A percentile compares a stretch with the other conserved stretches of the same genome.
These are phyloP conservation scores for Eudasyphora cyanicolor DNA, from an alignment of 2,888 invertebrate species.

Conservation along the genomic window DNA sequence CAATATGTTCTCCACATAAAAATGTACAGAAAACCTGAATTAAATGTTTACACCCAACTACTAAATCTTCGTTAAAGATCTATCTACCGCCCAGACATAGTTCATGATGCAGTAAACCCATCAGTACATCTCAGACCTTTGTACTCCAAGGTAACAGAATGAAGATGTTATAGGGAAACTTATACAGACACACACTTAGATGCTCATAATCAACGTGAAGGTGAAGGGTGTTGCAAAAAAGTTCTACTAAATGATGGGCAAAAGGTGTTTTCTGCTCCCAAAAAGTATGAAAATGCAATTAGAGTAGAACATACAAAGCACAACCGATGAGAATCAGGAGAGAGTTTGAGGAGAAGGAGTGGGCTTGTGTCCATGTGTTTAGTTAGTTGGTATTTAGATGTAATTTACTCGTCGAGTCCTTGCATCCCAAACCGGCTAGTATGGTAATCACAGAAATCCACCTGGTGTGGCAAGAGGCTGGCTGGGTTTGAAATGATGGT, in stretches of 20 bases:
- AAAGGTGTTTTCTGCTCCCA: not conserved
- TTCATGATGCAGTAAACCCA: not conserved
- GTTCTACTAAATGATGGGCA: not conserved
- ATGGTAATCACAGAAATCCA: not conserved
- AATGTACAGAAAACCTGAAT: constrained; percentile 1
- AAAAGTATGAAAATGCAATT: constrained; percentile 34
- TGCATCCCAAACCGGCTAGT: too few species aligned
- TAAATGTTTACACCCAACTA: constrained; percentile 5
- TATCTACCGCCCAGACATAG: not conserved
- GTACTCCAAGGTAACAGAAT: too few species aligned
- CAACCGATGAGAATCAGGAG: too few species aligned
- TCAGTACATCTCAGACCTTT: not conserved
- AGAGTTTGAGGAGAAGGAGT: not conserved
- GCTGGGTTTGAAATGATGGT: not conserved
- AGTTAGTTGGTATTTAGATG: constrained; percentile 25
- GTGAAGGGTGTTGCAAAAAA: not conserved
- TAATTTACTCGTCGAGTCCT: constrained; percentile 41
- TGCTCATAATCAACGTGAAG: not conserved
- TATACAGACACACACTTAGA: not conserved
- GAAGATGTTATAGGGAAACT: not conserved
- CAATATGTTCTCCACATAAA: not conserved
- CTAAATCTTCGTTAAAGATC: constrained; percentile 26
- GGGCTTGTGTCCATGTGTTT: not conserved
- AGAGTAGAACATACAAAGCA: constrained; percentile 30
- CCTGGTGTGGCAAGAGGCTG: not conserved